Conservation (phyloP, 2,113 vertebrate species). For the Hydrolagus affinis region DNA sequence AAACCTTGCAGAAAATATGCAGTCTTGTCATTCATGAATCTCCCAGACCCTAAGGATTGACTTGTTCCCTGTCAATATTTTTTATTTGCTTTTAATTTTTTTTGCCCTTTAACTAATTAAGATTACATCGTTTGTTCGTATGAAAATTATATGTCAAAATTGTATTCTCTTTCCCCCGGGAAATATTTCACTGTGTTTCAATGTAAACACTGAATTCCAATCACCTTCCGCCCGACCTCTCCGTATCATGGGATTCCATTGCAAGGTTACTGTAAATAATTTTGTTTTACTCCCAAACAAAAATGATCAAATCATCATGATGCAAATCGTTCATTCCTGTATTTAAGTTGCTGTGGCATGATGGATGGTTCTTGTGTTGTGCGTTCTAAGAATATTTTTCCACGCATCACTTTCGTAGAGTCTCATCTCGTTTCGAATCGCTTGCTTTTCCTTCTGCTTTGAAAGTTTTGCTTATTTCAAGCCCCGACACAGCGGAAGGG, state of each 20-base stretch:
- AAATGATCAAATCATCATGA: not conserved
- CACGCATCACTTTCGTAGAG: too few species aligned
- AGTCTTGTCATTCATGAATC: too few species aligned
- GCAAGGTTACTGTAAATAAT: not conserved
- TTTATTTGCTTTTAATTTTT: not conserved
- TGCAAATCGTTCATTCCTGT: not conserved
- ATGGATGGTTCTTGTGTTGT: not conserved
- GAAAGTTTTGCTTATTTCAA: too few species aligned
- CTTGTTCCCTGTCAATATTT: not conserved
- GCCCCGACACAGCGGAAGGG: too few species aligned
- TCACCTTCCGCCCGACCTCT: not conserved
- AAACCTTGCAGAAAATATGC: too few species aligned
- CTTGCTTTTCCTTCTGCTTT: too few species aligned
- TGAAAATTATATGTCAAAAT: not conserved
- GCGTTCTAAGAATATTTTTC: too few species aligned
- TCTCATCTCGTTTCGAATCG: too few species aligned
- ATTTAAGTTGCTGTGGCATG: not conserved
- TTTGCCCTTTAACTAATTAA: too few species aligned
- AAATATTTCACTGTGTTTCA: not conserved
- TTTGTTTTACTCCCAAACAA: too few species aligned
- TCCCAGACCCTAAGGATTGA: not conserved
- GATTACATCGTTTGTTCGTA: not conserved
- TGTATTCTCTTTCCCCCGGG: not conserved
- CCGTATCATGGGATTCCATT: not conserved
- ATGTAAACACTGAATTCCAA: not conserved